Percentiles rank a stretch among this genome's conserved stretches.
Conservation (phyloP, 37 sponge, comb jelly and placozoan species). For the Oopsacas minuta region DNA sequence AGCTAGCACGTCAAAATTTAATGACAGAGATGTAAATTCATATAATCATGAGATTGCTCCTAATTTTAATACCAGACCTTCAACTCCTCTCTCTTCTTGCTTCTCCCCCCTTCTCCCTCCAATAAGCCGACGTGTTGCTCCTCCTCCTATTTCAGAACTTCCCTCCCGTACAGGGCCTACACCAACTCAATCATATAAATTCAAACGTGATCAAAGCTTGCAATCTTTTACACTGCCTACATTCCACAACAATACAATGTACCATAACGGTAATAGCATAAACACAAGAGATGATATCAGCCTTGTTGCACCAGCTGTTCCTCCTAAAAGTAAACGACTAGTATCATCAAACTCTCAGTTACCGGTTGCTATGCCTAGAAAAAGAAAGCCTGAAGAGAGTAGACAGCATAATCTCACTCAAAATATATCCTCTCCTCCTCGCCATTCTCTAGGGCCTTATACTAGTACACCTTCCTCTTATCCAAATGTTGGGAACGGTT, state of each 20-base stretch:
- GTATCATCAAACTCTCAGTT: neutral
- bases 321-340: neutral
- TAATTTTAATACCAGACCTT: neutral
- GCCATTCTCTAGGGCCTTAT: neutral
- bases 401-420: neutral
- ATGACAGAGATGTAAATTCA: neutral
- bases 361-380: neutral
- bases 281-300: too few relatives aligned
- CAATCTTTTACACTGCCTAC: neutral
- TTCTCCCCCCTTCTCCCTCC: neutral
- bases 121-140: neutral
- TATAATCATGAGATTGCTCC: neutral
- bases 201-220: neutral
- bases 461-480: neutral
- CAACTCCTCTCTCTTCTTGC: neutral
- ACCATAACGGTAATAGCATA: neutral
- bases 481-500: neutral
- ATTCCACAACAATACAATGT: neutral
- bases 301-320: neutral
- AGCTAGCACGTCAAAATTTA: neutral
- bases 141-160: neutral
- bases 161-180: too few relatives aligned
- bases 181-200: neutral
- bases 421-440: neutral
- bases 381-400: neutral